Conservation (phyloP, 1,140 invertebrate species). For the Bombus soroeensis region DNA sequence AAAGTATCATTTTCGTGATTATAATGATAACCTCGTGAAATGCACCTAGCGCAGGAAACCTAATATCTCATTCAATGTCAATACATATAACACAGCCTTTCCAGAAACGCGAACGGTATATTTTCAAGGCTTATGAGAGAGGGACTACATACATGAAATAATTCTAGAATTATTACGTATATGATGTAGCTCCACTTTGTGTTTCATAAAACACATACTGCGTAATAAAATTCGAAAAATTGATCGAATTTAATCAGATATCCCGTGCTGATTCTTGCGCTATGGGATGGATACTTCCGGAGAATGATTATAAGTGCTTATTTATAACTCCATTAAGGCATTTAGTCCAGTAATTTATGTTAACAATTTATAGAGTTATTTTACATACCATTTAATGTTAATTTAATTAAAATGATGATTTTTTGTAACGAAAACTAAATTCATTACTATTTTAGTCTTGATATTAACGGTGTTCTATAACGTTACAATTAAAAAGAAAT, state of each 20-base stretch:
- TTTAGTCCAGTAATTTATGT: not conserved
- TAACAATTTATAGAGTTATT: not conserved
- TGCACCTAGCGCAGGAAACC: conserved; percentile 31
- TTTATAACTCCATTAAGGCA: not conserved
- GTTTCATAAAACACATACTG: conserved; percentile 2
- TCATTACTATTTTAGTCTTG: not conserved
- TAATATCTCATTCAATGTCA: conserved; percentile 48
- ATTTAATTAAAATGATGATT: not conserved
- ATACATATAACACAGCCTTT: conserved; percentile 34
- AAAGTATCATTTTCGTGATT: not conserved
- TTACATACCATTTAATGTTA: not conserved
- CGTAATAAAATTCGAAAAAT: not conserved
- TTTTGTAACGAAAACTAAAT: not conserved
- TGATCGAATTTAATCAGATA: not conserved
- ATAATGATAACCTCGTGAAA: conserved; percentile 29
- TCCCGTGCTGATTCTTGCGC: not conserved
- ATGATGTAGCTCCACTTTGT: not conserved
- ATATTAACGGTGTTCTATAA: not conserved
- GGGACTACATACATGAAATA: conserved; percentile 9
- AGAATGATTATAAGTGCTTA: not conserved
- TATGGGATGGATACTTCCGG: not conserved
- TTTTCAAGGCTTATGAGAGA: conserved; percentile 38
- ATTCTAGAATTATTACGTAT: conserved; percentile 29
- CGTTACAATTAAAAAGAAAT: not conserved
- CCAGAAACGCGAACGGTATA: conserved; percentile 44